phyloP scores from a whole-genome alignment of 2,113 vertebrate genomes.

The Podarcis cretensis region DNA sequence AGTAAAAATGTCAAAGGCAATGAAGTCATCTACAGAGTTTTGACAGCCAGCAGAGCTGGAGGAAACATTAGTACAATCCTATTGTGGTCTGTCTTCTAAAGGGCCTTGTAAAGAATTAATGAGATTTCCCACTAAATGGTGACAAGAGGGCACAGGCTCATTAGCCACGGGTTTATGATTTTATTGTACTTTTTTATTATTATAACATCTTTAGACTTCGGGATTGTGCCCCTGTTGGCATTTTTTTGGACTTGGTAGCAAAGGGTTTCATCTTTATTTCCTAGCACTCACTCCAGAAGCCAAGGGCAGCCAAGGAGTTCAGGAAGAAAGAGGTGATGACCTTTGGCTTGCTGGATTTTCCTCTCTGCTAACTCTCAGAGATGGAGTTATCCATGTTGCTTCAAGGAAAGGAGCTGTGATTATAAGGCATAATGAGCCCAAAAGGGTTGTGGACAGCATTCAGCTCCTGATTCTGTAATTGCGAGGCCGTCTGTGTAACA shows the following conservation, averaged over 20 bases:
- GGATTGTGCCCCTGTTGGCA: background rate
- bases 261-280: slow-evolving; percentile 24
- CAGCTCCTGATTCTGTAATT: background rate
- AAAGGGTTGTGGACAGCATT: background rate
- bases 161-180: slow-evolving; percentile 28
- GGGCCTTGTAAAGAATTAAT: slow-evolving; percentile 46
- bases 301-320: slow-evolving; percentile 12
- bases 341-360: background rate
- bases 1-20: slow-evolving; percentile 46
- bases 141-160: slow-evolving; percentile 6
- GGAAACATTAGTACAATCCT: background rate
- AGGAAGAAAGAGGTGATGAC: slow-evolving; percentile 19
- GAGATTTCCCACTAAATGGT: slow-evolving; percentile 26
- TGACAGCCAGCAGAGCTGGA: slow-evolving; percentile 28
- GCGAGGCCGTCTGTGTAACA: background rate
- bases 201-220: background rate
- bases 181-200: slow-evolving; percentile 16
- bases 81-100: slow-evolving; percentile 30
- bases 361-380: background rate
- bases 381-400: background rate
- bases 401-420: background rate
- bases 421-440: background rate
- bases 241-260: background rate
- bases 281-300: background rate
- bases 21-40: slow-evolving; percentile 32